Evolutionary conservation across 2,888 invertebrate genomes (phyloP), one percentile per base, ranked within the genome.

Genomic region (Hemistola chrysoprasaria): DNA sequence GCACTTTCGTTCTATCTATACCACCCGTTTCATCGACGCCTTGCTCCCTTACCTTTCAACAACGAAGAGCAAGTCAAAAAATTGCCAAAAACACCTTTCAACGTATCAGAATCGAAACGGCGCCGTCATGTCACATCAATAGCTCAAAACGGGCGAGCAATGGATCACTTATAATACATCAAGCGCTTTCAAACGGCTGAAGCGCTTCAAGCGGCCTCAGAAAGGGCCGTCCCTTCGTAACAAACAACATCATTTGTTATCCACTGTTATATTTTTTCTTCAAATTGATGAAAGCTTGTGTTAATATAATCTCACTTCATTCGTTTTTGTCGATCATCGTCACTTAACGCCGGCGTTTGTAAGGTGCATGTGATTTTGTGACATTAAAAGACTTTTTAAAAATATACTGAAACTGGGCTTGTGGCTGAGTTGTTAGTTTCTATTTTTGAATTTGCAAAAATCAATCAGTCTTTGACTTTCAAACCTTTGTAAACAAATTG

Each of bases 221-320:
- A 44, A 44, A 45, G 47, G 58, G 56, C 59, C 69, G 66, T 62
- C 66, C 71, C 71, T 70, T 66, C 54, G 40, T 53, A 44, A 67
- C 82, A 76, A 85, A 87, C 87, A 86, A 87, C 85, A 87, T 87
- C 87, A 86, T 88, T 87, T 88, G 87, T 88, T 86, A 88, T 64
- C 62, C 74, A 73, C 72, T 81, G 76, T 79, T 67, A 75, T 81
- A 76, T 80, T 84, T 79, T 81, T 81, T 79, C 75, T 65, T 65
- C 71, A 65, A 68, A 70, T 72, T 77, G 78, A 79, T 81, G 82
- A 81, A 78, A 83, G 83, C 74, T 65, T 62, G 73, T 81, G 86
- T 85, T 88, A 82, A 86, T 86, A 88, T 85, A 87, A 86, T 84
- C 77, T 84, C 86, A 82, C 82, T 86, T 80, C 83, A 86, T 85